A percentile compares a stretch with the other conserved stretches of the same genome.
Conservation (phyloP, 2,113 vertebrate species). For the Myiozetetes cayanensis region DNA sequence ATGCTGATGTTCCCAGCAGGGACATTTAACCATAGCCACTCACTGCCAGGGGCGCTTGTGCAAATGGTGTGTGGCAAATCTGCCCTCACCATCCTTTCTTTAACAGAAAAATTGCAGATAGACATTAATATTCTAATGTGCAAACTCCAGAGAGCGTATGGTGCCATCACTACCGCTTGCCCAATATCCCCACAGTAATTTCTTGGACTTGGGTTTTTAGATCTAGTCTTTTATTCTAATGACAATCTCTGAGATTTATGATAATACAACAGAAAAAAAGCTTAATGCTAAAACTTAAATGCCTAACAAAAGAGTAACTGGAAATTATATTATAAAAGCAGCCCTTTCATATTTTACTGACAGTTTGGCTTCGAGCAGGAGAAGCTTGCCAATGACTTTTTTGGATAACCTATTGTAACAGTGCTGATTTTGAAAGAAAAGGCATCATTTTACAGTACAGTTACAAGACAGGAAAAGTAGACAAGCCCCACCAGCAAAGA, state of each 20-base stretch:
- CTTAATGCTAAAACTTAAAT: background rate
- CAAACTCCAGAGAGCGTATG: background rate
- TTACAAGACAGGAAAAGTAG: background rate
- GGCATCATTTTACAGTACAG: background rate
- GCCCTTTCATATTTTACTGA: background rate
- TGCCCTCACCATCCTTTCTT: background rate
- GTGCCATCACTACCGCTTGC: background rate
- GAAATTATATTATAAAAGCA: background rate
- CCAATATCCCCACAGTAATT: background rate
- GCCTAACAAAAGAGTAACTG: background rate
- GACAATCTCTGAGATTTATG: background rate
- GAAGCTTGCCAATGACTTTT: background rate
- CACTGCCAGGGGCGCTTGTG: background rate
- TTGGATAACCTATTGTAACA: background rate
- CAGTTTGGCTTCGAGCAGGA: background rate
- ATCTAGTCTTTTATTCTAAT: background rate
- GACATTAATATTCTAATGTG: background rate
- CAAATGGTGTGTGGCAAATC: background rate
- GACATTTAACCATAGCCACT: background rate
- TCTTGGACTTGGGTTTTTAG: background rate
- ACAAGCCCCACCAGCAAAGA: slow-evolving; percentile 33
- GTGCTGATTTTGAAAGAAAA: background rate
- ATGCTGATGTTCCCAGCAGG: background rate
- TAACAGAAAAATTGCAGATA: background rate
- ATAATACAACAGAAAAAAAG: background rate